Evolutionary conservation across 2,888 invertebrate species (phyloP), one percentile per base, ranked within the genome.

Genomic region (Nomada fabriciana): DNA sequence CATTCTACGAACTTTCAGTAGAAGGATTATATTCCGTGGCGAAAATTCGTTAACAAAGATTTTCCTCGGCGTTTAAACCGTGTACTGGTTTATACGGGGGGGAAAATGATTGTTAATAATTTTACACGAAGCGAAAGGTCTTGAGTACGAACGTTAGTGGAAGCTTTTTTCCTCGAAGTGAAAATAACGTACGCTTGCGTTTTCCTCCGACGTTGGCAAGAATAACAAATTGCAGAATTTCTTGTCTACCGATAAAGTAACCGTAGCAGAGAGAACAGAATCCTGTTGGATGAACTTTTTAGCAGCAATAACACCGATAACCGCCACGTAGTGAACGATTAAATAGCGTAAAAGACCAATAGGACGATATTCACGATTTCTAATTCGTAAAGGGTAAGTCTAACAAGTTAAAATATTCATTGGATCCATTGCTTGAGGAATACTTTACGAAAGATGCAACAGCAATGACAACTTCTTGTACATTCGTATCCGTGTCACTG

Each of bases 331-430:
- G 84, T 65, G 80, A 80, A 87, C 64, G 72, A 76, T 86, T 82
- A 88, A 84, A 75, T 87, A 87, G 88, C 70, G 79, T 88, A 84
- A 88, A 87, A 80, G 87, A 87, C 87, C 87, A 87, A 87, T 88
- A 87, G 88, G 63, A 87, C 64, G 78, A 86, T 87, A 87, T 79
- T 82, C 75, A 84, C 86, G 80, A 88, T 86, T 88, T 88, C 77
- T 88, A 88, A 88, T 82, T 82, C 81, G 70, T 84, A 86, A 76
- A 75, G 82, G 86, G 80, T 87, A 87, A 88, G 86, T 87, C 80
- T 87, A 83, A 73, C 73, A 64, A 63, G 83, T 80, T 83, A 82
- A 80, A 80, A 63, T 72, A 79, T 73, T 43, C 23, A 80, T 80
- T 68, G 80, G 23, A 64, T 53, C 20, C 61, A 68, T 80, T 25